Conservation (phyloP, 2,888 invertebrate species). For the Bugulina stolonifera region DNA sequence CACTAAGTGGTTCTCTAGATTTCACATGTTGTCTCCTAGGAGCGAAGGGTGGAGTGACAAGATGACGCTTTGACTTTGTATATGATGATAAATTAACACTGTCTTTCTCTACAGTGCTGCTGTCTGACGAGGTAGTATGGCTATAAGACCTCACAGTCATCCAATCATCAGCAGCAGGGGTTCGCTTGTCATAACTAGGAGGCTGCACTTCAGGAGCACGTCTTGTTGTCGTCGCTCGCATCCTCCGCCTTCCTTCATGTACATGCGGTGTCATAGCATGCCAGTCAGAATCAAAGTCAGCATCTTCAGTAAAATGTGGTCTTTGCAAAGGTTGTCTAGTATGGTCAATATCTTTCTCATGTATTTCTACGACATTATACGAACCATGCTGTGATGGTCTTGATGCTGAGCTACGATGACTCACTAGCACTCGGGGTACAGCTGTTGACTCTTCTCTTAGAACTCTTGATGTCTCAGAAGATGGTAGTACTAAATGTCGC, state of each 20-base stretch:
- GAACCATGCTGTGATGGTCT: conserved; percentile 12
- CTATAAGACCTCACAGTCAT: background rate
- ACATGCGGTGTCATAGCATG: conserved; percentile 21
- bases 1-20: background rate
- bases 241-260: background rate
- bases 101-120: background rate
- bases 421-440: conserved; percentile 15
- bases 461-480: background rate
- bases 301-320: conserved; percentile 22
- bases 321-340: conserved; percentile 14
- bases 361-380: conserved; percentile 19
- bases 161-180: conserved; percentile 8
- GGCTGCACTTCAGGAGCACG: background rate
- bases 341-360: conserved; percentile 15
- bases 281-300: conserved; percentile 24
- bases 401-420: background rate
- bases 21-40: background rate
- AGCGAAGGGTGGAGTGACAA: conserved; percentile 15
- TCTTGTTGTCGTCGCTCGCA: background rate
- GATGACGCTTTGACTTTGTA: background rate
- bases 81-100: background rate
- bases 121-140: background rate
- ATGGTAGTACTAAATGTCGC: conserved; percentile 12
- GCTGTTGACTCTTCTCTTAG: background rate
- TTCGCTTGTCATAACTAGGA: conserved; percentile 4